Conservation (phyloP, 2,113 vertebrate species). For the Corythornis madagascariensis region DNA sequence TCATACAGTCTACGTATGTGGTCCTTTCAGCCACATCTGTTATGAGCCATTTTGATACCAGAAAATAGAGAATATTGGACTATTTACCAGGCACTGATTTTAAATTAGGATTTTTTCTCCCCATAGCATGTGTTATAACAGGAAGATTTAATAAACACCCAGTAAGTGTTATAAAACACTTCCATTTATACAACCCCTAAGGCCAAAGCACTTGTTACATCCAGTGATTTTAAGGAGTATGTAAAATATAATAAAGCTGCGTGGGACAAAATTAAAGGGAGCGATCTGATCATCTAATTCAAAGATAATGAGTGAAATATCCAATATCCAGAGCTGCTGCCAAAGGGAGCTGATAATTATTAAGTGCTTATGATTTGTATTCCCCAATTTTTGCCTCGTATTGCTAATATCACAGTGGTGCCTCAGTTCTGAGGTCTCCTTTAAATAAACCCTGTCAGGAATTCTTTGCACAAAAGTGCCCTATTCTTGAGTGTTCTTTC, state of each 20-base stretch:
- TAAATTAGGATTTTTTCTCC: conserved; percentile 62
- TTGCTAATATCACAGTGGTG: background rate
- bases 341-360: conserved; percentile 35
- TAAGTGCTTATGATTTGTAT: background rate
- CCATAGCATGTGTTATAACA: background rate
- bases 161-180: background rate
- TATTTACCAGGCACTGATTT: conserved; percentile 65
- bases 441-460: background rate
- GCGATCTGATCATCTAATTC: background rate
- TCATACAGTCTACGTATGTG: conserved; percentile 88
- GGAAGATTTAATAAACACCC: background rate
- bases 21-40: conserved; percentile 87
- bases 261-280: background rate
- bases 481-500: conserved; percentile 44
- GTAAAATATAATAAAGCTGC: background rate
- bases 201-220: background rate
- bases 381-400: background rate
- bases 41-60: conserved; percentile 77
- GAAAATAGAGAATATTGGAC: conserved; percentile 68
- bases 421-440: background rate
- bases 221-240: background rate
- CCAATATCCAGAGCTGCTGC: conserved; percentile 8
- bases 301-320: conserved; percentile 52
- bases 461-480: conserved; percentile 2
- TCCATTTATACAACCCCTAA: background rate